A percentile compares a stretch with the other conserved stretches of the same genome.
Conservation (phyloP, 1,140 invertebrate genomes). For the Apis cerana region DNA sequence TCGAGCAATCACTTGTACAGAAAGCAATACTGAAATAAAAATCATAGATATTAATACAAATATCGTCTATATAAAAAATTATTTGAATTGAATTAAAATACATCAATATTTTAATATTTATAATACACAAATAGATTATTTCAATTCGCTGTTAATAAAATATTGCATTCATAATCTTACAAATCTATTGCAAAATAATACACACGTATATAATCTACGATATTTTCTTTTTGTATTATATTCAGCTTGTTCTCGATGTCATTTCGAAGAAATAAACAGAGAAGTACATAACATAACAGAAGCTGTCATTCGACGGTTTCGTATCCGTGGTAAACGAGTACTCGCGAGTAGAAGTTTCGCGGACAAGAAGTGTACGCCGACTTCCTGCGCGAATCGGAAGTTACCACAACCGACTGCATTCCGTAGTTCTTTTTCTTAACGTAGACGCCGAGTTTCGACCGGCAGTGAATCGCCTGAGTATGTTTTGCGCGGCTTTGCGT, state of each 20-base stretch:
- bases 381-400: conserved; percentile 49
- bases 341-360: conserved; percentile 29
- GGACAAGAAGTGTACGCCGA: conserved; percentile 37
- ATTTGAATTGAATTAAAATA: too few relatives aligned
- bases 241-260: not conserved
- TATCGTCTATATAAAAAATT: too few relatives aligned
- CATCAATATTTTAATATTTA: too few relatives aligned
- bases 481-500: conserved; percentile 50
- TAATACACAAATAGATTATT: too few relatives aligned
- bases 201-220: too few relatives aligned
- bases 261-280: not conserved
- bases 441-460: conserved; percentile 20
- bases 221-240: not conserved
- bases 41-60: too few relatives aligned
- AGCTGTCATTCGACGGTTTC: conserved; percentile 29
- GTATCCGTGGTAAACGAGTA: conserved; percentile 33
- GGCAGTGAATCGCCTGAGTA: conserved; percentile 33
- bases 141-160: too few relatives aligned
- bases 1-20: too few relatives aligned
- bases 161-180: too few relatives aligned
- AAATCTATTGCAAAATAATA: too few relatives aligned
- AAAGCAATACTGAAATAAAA: too few relatives aligned
- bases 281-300: conserved; percentile 7
- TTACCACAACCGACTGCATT: conserved; percentile 14
- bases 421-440: conserved; percentile 38